A percentile compares a stretch with the other conserved stretches of the same genome.
These are phyloP conservation scores for Magallana nippona DNA, from an alignment of 2,888 invertebrate genomes.

Conservation along the genomic window DNA sequence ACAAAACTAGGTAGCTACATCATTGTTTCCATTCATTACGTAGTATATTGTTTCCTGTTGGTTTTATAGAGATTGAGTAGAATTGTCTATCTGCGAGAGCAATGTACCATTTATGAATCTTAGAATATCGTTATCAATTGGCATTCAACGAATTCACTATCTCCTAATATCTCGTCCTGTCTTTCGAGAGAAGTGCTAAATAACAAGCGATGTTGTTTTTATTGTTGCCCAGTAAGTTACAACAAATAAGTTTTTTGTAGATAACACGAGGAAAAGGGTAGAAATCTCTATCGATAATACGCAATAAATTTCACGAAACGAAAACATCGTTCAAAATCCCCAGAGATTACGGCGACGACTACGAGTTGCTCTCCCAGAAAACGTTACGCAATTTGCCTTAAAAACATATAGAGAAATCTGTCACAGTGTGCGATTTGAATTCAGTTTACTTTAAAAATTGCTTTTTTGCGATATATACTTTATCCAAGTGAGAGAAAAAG, in stretches of 20 bases:
- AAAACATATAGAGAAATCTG: background rate
- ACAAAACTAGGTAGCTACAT: too few relatives aligned
- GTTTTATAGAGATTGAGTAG: too few relatives aligned
- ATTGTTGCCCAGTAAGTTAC: background rate
- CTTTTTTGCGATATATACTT: background rate
- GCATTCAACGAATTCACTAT: conserved; percentile 27
- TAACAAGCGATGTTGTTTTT: background rate
- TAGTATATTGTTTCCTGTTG: too few relatives aligned
- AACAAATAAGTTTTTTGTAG: conserved; percentile 16
- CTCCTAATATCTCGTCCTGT: background rate
- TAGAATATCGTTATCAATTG: background rate
- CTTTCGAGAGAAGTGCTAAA: background rate
- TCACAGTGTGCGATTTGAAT: background rate
- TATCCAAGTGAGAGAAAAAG: background rate
- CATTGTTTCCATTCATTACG: too few relatives aligned
- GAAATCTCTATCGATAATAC: background rate
- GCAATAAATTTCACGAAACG: background rate
- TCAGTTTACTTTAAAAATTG: background rate
- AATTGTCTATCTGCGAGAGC: background rate
- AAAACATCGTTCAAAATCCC: background rate
- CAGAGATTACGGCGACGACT: background rate
- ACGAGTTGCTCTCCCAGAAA: background rate
- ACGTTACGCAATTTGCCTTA: background rate
- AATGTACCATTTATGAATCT: background rate
- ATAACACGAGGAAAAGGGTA: background rate